Base-by-base conservation (phyloP, 1,140 invertebrate species). In the Tachypleus tridentatus region DNA sequence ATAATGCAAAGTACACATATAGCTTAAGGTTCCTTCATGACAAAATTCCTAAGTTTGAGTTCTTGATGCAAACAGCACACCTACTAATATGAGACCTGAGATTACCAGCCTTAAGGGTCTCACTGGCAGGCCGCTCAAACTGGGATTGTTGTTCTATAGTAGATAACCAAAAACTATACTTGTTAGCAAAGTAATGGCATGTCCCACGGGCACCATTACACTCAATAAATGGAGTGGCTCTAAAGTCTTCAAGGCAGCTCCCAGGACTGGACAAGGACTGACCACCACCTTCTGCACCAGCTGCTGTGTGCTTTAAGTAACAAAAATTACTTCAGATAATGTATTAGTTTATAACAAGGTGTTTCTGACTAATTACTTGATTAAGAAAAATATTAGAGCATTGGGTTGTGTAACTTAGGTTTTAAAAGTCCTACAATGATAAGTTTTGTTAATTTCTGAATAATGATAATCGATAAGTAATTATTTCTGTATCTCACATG, bases 91-190 rank as follows among this genome's bases (percentile, higher is more conserved):
- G 80, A 51, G 85, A 83, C 64, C 89, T 80, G 59, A 93, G 79
- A 73, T 85, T 86, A 62, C 92, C 93, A 53, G 89, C 86, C 80
- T 99, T 98, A 47, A 98, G 81, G 29, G 96, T 98, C 76, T 94
- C 84, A 73, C 87, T 85, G 70, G 86, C 80, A 4, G 97, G 96
- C 73, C 79, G 83, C 70, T 77, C 73, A 79, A 98, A 99, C 73
- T 94, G 89, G 63, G 81, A 75, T 56, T 87, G 84, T 57, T 64
- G 62, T 71, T 97, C 93, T 70, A 99, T 89, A 3, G 91, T 97
- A 49, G 93, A 89, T 73, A 99, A 80, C 97, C 97, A 99, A 83
- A 98, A 99, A 77, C 92, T 96, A 74, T 94, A 89, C 80, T 95
- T 93, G 74, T 98, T 98, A 59, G 94, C 87, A 76, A 93, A 99